Conservation (phyloP, 2,888 invertebrate species). For the Tanytarsus gracilentus region DNA sequence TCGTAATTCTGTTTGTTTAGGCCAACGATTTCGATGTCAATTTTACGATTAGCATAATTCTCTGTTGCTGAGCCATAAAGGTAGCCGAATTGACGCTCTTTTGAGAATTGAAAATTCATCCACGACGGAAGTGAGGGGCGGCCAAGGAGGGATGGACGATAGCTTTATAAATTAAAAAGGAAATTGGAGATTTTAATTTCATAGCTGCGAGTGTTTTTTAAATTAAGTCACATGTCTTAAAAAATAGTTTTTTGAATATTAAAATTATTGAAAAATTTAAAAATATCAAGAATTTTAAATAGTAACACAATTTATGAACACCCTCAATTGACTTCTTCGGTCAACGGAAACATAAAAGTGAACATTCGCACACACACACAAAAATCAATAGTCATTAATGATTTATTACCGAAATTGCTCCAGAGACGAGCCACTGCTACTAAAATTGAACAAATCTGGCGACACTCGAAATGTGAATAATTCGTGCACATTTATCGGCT, state of each 20-base stretch:
- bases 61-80: slow-evolving; percentile 77
- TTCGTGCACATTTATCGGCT: slow-evolving; percentile 45
- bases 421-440: slow-evolving; percentile 53
- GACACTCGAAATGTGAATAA: slow-evolving; percentile 70
- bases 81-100: slow-evolving; percentile 67
- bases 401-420: slow-evolving; percentile 45
- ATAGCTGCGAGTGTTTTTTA: too few relatives aligned
- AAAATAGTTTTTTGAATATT: too few relatives aligned
- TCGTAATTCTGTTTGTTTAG: slow-evolving; percentile 69
- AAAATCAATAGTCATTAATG: slow-evolving; percentile 12
- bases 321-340: too few relatives aligned
- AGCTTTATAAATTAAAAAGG: slow-evolving; percentile 45
- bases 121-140: slow-evolving; percentile 79
- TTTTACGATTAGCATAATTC: slow-evolving; percentile 46
- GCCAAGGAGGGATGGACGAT: slow-evolving; percentile 63
- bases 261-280: too few relatives aligned
- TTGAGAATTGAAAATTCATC: slow-evolving; percentile 76
- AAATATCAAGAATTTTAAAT: too few relatives aligned
- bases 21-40: slow-evolving; percentile 64
- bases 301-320: too few relatives aligned
- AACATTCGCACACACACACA: slow-evolving; percentile 28
- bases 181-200: too few relatives aligned
- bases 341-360: slow-evolving; percentile 17
- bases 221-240: too few relatives aligned
- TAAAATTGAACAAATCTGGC: slow-evolving; percentile 56